These are phyloP conservation scores for Coracias cyanogaster DNA, from an alignment of 2,797 vertebrate genomes.

Conservation along the genomic window DNA sequence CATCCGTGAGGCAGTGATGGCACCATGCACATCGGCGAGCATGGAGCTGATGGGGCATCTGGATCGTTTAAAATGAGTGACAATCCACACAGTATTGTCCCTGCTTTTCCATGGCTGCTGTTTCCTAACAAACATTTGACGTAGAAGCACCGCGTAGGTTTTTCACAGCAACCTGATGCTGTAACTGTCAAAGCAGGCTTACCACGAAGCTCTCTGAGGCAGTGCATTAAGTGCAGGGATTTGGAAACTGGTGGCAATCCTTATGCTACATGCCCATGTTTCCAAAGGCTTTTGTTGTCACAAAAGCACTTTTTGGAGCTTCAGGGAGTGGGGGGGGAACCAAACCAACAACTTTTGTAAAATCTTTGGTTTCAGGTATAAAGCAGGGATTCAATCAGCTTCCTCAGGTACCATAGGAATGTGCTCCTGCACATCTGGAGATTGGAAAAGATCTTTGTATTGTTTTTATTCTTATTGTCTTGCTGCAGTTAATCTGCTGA, in stretches of 20 bases:
- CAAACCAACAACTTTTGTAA: not conserved
- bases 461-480: slow-evolving; percentile 27
- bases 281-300: not conserved
- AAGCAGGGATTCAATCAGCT: not conserved
- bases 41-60: fast-evolving
- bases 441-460: not conserved
- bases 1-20: fast-evolving
- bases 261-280: not conserved
- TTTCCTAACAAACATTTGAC: not conserved
- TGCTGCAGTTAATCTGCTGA: not conserved
- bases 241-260: not conserved
- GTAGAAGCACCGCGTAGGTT: not conserved
- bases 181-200: not conserved
- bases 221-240: not conserved
- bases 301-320: not conserved
- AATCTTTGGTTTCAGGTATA: not conserved
- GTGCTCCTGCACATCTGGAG: not conserved
- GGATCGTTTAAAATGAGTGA: not conserved
- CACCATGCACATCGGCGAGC: fast-evolving
- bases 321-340: not conserved
- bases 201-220: not conserved
- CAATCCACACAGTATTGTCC: fast-evolving
- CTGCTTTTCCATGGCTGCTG: not conserved
- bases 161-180: not conserved
- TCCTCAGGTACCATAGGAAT: not conserved